Base-by-base conservation (phyloP, 2,797 vertebrate species). In the Petrocephalus sullivani region DNA sequence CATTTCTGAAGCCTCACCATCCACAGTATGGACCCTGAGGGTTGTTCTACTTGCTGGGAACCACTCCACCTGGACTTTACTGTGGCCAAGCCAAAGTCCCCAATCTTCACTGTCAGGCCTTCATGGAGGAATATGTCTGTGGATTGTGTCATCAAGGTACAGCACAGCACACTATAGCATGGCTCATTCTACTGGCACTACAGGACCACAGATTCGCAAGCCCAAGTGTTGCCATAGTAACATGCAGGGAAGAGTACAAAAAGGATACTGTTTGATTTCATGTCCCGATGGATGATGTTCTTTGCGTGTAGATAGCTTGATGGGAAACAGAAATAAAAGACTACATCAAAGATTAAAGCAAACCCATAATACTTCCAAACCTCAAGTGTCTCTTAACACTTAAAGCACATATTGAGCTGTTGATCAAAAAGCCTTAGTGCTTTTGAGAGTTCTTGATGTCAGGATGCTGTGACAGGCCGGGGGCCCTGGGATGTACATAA, bases 241-340 rank as follows among this genome's bases (percentile, higher is more conserved):
- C 16, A 9, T 10, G 6, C 41, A 8, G 37, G 14, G 37, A 78
- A 16, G 21, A 28, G 16, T 85, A 86, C 19, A 46, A 41, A 85
- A 97, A 98, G 96, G 98, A 99, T 99, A 99, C 98, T 99, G 93
- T 99, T 99, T 92, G 98, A 99, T 93, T 99, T 99, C 98, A 99
- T 98, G 94, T 99, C 98, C 89, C 98, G 96, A 93, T 99, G 98
- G 93, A 99, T 99, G 93, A 99, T 99, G 90, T 98, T 98, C 95
- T 99, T 99, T 23, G 98, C 98, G 64, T 99, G 98, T 89, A 99
- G 94, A 94, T 99, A 99, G 95, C 98, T 99, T 87, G 88, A 92
- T 92, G 19, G 37, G 16, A 58, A 87, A 28, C n/a, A n/a, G 8
- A 82, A 86, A 78, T 14, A 57, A 54, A 56, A 57, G 23, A 21